Percentiles rank a stretch among this genome's conserved stretches.
Conservation (phyloP, 2,113 vertebrate species). For the Motacilla alba region DNA sequence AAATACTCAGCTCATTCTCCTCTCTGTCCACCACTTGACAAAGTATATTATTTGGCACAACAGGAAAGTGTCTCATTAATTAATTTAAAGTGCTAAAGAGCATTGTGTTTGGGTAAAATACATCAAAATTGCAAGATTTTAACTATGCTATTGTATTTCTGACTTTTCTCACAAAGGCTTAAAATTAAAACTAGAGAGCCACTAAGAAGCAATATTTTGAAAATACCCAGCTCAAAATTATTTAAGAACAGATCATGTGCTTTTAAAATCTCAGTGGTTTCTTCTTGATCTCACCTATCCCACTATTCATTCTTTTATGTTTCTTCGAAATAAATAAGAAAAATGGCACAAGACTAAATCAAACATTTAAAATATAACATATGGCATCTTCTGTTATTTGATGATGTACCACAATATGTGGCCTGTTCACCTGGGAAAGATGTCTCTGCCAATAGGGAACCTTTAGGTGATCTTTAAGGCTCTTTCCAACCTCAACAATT, state of each 20-base stretch:
- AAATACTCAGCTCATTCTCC: neutral
- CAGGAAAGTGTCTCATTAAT: neutral
- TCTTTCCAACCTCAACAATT: neutral
- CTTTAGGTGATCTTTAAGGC: neutral
- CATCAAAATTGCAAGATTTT: neutral
- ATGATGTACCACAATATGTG: neutral
- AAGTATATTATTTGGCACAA: too few species aligned
- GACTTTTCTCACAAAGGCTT: neutral
- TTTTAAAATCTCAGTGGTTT: neutral
- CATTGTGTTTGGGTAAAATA: neutral
- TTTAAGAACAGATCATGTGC: accelerated
- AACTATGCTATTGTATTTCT: neutral
- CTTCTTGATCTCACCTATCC: neutral
- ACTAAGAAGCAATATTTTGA: neutral
- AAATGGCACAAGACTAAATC: neutral
- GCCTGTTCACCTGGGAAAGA: neutral
- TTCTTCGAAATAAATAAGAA: neutral
- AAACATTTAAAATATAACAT: neutral
- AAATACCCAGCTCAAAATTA: neutral
- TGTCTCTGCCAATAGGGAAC: neutral
- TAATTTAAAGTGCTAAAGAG: neutral
- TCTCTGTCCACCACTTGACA: neutral
- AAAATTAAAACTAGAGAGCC: neutral
- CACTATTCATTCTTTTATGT: neutral
- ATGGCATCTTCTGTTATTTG: neutral